Evolutionary conservation across 2,113 vertebrate species (phyloP).

Genomic region (Ophthalmolycus amberensis): DNA sequence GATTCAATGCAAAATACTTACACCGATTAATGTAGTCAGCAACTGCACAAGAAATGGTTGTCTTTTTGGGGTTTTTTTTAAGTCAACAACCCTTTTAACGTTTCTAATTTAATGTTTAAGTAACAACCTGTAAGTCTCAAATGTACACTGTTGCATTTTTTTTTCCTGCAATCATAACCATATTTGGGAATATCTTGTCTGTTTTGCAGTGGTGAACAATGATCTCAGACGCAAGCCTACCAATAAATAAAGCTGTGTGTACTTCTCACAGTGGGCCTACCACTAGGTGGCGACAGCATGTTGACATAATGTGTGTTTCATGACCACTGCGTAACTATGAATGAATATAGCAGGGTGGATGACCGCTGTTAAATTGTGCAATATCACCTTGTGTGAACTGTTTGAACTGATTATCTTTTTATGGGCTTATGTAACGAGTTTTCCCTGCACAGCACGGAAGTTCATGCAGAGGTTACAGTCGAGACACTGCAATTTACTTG

Average conservation of each 20-base stretch:
- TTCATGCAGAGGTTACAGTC: not conserved
- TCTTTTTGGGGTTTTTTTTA: too few species aligned
- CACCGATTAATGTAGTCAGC: not conserved
- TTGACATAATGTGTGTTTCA: not conserved
- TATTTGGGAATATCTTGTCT: not conserved
- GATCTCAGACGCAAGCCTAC: not conserved
- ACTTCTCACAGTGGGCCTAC: conserved; percentile 2
- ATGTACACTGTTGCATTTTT: not conserved
- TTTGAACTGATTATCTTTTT: not conserved
- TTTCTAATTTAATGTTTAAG: not conserved
- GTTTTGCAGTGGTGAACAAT: not conserved
- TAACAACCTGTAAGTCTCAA: not conserved
- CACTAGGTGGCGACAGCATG: conserved; percentile 63
- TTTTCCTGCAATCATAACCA: not conserved
- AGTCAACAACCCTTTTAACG: not conserved
- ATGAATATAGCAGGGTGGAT: not conserved
- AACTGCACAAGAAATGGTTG: not conserved
- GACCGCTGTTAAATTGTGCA: not conserved
- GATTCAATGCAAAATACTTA: not conserved
- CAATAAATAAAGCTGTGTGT: not conserved
- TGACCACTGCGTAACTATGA: not conserved
- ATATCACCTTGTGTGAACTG: not conserved
- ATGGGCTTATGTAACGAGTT: not conserved
- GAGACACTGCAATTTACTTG: not conserved
- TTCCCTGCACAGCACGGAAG: not conserved